These are phyloP conservation scores for Rhodophaea formosa DNA, from an alignment of 2,888 invertebrate genomes.

Conservation along the genomic window DNA sequence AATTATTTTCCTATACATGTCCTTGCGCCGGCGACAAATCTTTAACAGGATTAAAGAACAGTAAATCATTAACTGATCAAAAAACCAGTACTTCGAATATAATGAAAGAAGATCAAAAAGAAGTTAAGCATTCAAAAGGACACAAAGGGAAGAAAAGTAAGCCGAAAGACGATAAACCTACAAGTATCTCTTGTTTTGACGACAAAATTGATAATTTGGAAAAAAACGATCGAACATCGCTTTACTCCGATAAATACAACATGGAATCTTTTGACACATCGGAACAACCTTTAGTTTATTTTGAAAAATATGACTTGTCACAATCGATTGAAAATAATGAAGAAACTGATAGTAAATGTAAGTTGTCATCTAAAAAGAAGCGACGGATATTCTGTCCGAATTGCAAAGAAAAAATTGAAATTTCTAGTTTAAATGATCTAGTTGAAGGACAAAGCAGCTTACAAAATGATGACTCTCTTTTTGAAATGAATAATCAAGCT, in stretches of 20 bases:
- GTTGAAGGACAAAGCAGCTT: constrained; percentile 52
- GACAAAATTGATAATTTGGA: constrained; percentile 34
- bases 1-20: constrained; percentile 64
- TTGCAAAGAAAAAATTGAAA: constrained; percentile 59
- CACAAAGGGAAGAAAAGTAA: constrained; percentile 35
- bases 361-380: constrained; percentile 38
- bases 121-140: constrained; percentile 26
- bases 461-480: constrained; percentile 36
- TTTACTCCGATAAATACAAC: constrained; percentile 27
- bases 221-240: constrained; percentile 28
- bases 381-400: constrained; percentile 57
- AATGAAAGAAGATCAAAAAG: constrained; percentile 27
- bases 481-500: constrained; percentile 37
- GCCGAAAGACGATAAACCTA: constrained; percentile 43
- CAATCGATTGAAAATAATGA: constrained; percentile 23
- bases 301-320: constrained; percentile 29
- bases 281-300: constrained; percentile 24
- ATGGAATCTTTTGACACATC: constrained; percentile 33
- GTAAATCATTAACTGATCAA: constrained; percentile 44
- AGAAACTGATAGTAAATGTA: constrained; percentile 32
- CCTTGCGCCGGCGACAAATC: constrained; percentile 56
- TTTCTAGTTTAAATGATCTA: constrained; percentile 36
- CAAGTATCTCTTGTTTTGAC: constrained; percentile 36
- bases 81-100: constrained; percentile 43
- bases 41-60: constrained; percentile 44